Evolutionary conservation across 2,113 vertebrate genomes (phyloP).

Genomic region (Callipepla squamata): DNA sequence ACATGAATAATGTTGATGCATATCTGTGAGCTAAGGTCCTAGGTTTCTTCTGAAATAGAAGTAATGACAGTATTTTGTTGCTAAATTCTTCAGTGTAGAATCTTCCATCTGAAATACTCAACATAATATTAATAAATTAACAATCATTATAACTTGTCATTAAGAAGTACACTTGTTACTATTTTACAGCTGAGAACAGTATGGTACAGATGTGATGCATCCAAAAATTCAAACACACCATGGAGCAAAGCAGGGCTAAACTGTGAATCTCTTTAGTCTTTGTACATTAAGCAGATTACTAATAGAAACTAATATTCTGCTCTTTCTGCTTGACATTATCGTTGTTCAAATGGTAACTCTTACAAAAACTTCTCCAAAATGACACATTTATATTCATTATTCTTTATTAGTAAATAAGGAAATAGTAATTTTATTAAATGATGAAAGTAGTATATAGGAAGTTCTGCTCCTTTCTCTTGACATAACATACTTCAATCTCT

Average conservation of each 20-base stretch:
- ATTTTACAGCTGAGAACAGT: not conserved
- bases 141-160: not conserved
- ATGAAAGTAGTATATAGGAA: not conserved
- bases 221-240: not conserved
- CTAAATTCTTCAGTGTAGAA: not conserved
- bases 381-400: not conserved
- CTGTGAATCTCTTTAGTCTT: not conserved
- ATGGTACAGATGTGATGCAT: not conserved
- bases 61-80: not conserved
- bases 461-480: not conserved
- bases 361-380: not conserved
- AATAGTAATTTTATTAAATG: not conserved
- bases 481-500: not conserved
- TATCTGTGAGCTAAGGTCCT: not conserved
- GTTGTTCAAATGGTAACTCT: not conserved
- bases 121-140: not conserved
- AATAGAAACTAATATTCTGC: not conserved
- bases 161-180: not conserved
- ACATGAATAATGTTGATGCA: not conserved
- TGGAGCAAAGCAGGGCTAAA: not conserved
- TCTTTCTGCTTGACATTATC: rapidly evolving
- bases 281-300: not conserved
- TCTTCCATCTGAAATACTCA: not conserved
- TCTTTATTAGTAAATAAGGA: not conserved
- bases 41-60: not conserved